A percentile compares a stretch with the other conserved stretches of the same genome.
Conservation (phyloP, 2,797 vertebrate species). For the Crenuchus spilurus region DNA sequence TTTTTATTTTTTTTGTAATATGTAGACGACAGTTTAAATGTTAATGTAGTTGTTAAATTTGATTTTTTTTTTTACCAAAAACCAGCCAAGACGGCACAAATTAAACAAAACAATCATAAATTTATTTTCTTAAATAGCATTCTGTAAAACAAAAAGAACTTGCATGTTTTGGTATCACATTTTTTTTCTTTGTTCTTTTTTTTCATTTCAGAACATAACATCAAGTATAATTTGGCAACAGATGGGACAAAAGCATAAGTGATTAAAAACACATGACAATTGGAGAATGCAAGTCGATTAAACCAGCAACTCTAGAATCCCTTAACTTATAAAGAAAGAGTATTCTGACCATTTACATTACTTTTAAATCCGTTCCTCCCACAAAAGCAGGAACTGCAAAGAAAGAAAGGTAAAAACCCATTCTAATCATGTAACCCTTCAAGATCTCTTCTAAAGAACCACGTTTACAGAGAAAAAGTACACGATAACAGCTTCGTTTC, state of each 20-base stretch:
- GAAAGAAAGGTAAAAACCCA: slow-evolving; percentile 44
- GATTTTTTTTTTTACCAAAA: not conserved
- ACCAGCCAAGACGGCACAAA: slow-evolving; percentile 24
- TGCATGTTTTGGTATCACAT: slow-evolving; percentile 60
- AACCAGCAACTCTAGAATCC: slow-evolving; percentile 57
- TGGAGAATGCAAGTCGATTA: slow-evolving; percentile 50
- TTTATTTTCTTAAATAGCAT: slow-evolving; percentile 65
- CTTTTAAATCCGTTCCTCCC: slow-evolving; percentile 54
- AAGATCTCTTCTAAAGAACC: slow-evolving; percentile 24
- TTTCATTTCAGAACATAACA: slow-evolving; percentile 59
- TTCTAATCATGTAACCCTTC: slow-evolving; percentile 45
- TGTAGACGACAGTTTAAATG: too few relatives aligned
- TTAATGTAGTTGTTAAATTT: too few relatives aligned
- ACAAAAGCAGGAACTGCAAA: slow-evolving; percentile 61
- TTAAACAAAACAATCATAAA: slow-evolving; percentile 59
- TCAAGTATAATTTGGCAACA: slow-evolving; percentile 62
- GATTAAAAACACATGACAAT: slow-evolving; percentile 56
- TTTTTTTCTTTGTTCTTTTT: slow-evolving; percentile 40
- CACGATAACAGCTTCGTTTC: not conserved
- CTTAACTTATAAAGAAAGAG: slow-evolving; percentile 65
- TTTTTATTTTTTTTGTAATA: too few relatives aligned
- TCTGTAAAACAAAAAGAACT: slow-evolving; percentile 59
- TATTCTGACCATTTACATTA: slow-evolving; percentile 55
- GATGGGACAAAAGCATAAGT: slow-evolving; percentile 50
- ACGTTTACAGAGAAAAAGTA: slow-evolving; percentile 27